Evolutionary conservation across 2,113 vertebrate species (phyloP).

Genomic region (Micromys minutus): DNA sequence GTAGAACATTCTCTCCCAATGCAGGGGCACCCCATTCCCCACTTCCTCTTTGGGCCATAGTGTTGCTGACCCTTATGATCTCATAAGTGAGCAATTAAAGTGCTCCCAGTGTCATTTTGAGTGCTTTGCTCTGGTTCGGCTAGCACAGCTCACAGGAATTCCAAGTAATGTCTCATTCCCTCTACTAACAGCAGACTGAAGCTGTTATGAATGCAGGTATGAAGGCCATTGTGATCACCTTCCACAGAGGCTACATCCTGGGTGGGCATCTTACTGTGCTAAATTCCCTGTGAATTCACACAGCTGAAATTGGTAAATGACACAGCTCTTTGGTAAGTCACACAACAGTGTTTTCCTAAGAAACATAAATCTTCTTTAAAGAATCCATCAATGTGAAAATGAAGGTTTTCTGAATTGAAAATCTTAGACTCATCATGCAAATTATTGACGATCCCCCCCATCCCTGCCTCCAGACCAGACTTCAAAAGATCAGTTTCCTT

Average conservation of each 20-base stretch:
- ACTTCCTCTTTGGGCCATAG: neutral
- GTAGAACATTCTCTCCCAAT: neutral
- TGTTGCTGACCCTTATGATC: constrained; percentile 60
- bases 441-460: neutral
- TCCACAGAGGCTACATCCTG: neutral
- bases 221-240: neutral
- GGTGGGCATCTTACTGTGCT: neutral
- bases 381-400: neutral
- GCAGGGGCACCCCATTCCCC: neutral
- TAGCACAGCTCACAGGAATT: neutral
- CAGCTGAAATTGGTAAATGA: neutral
- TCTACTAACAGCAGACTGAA: neutral
- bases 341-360: neutral
- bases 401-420: neutral
- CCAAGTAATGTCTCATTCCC: neutral
- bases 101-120: constrained; percentile 48
- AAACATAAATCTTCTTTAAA: neutral
- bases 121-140: neutral
- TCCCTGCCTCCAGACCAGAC: neutral
- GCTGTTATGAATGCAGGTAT: neutral
- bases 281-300: neutral
- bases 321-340: neutral
- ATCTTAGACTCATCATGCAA: neutral
- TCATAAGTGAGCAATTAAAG: constrained; percentile 46
- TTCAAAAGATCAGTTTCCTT: constrained; percentile 25